Percentiles rank a stretch among this genome's conserved stretches.
These are phyloP conservation scores for Proteles cristata DNA, from an alignment of 2,113 vertebrate genomes.

Conservation along the genomic window DNA sequence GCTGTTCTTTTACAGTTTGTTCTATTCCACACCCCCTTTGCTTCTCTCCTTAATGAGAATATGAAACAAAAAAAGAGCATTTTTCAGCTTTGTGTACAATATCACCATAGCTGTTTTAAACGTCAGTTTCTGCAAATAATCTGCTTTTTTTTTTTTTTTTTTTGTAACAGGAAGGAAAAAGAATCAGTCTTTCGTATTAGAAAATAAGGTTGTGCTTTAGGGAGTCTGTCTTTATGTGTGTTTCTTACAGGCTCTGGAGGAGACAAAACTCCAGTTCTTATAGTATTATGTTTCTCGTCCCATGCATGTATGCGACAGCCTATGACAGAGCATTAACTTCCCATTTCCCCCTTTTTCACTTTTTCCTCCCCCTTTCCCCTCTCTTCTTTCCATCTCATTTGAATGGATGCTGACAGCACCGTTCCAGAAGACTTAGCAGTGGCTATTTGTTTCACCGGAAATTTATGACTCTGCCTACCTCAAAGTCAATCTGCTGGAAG, in stretches of 20 bases:
- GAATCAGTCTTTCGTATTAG: neutral
- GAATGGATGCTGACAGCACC: neutral
- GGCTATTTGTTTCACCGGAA: neutral
- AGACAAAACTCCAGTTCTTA: neutral
- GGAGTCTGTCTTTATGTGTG: neutral
- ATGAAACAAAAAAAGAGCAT: conserved; percentile 60
- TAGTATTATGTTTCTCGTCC: neutral
- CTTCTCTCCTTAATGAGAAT: conserved; percentile 21
- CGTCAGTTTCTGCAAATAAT: conserved; percentile 36
- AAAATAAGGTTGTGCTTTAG: neutral
- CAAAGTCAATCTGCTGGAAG: neutral
- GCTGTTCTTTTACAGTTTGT: conserved; percentile 31
- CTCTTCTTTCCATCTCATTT: neutral
- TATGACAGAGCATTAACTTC: neutral
- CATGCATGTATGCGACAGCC: no score
- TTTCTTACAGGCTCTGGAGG: conserved; percentile 28
- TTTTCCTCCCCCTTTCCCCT: neutral
- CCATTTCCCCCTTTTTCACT: neutral
- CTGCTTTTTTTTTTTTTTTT: neutral
- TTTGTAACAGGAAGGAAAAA: neutral
- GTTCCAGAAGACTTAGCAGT: neutral
- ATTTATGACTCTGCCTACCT: neutral
- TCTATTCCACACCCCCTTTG: conserved; percentile 44
- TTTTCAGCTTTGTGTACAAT: conserved; percentile 16
- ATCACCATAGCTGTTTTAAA: conserved; percentile 55